phyloP scores from a whole-genome alignment of 2,113 vertebrate genomes.

The Anarhynchus alexandrinus region DNA sequence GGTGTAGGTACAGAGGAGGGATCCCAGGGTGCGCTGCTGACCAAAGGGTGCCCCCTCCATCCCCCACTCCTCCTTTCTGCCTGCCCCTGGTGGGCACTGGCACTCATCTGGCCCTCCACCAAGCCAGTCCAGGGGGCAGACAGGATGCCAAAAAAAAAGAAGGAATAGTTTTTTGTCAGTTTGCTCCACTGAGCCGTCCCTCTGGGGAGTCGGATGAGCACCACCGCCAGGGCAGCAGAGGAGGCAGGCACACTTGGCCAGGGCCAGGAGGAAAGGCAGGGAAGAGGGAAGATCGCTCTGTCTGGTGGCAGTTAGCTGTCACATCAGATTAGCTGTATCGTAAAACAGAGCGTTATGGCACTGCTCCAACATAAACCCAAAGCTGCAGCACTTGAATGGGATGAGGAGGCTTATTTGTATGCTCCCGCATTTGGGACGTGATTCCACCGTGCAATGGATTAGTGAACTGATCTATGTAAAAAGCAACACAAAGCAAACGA shows the following conservation, averaged over 20 bases:
- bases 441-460: neutral
- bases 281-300: neutral
- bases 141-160: neutral
- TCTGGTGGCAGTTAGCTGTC: constrained; percentile 48
- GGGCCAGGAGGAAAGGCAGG: neutral
- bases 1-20: neutral
- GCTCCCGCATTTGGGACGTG: fast-evolving
- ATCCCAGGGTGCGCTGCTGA: fast-evolving
- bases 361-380: constrained; percentile 12
- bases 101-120: neutral
- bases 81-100: neutral
- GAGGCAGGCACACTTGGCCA: neutral
- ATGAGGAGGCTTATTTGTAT: constrained; percentile 9
- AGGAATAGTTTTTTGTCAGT: neutral
- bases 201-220: fast-evolving
- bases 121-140: neutral
- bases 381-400: neutral
- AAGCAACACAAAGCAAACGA: neutral
- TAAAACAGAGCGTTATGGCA: constrained; percentile 21
- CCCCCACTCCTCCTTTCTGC: neutral
- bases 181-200: neutral
- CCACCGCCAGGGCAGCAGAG: neutral
- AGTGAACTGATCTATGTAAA: neutral
- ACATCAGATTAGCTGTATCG: constrained; percentile 35
- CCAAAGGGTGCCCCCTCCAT: fast-evolving